phyloP scores from a whole-genome alignment of 2,113 vertebrate genomes.

The Excalfactoria chinensis region DNA sequence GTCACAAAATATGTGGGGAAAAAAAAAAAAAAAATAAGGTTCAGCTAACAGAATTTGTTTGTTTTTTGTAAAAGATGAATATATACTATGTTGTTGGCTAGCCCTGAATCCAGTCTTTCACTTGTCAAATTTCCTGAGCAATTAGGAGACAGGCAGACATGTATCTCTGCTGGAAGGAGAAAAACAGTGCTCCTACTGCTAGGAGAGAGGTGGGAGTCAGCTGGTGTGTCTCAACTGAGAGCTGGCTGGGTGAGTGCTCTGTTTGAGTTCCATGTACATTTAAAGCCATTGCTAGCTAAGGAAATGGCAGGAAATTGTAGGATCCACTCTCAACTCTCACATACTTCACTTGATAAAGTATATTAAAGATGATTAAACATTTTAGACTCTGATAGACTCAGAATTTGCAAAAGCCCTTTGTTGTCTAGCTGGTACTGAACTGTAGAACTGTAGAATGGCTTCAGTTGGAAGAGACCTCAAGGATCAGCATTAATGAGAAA shows the following conservation, averaged over 20 bases:
- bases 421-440: neutral
- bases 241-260: neutral
- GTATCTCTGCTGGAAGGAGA: neutral
- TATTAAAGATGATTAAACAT: neutral
- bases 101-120: neutral
- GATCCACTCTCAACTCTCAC: neutral
- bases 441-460: too few relatives aligned
- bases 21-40: neutral
- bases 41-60: neutral
- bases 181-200: neutral
- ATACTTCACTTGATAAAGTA: neutral
- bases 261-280: neutral
- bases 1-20: neutral
- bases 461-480: too few relatives aligned
- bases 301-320: neutral
- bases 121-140: constrained; percentile 2
- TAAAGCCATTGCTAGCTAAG: neutral
- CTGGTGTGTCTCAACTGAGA: neutral
- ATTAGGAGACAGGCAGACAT: neutral
- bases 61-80: neutral
- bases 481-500: neutral
- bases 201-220: neutral
- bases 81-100: neutral
- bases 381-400: neutral
- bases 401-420: neutral